These are phyloP conservation scores for Aleiodes leptofemur DNA, from an alignment of 2,888 invertebrate species.

Conservation along the genomic window DNA sequence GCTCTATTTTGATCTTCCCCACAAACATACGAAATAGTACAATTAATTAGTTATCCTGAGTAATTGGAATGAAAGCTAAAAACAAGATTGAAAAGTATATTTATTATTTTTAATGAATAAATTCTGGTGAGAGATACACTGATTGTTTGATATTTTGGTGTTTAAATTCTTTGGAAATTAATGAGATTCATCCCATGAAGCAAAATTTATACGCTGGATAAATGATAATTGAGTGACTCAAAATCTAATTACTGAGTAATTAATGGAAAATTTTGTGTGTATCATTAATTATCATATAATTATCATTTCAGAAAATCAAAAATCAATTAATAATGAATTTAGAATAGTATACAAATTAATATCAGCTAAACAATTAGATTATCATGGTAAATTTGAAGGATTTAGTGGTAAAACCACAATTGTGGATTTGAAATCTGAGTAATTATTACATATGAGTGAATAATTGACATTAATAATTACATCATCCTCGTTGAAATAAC, in stretches of 20 bases:
- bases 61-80: too few species aligned
- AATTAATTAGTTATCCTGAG: too few species aligned
- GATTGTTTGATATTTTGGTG: too few species aligned
- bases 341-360: not conserved
- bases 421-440: conserved; percentile 5
- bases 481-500: not conserved
- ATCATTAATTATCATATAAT: conserved; percentile 14
- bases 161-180: too few species aligned
- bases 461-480: not conserved
- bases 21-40: too few species aligned
- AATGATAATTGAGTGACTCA: conserved; percentile 1
- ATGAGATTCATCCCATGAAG: too few species aligned
- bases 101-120: too few species aligned
- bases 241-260: not conserved
- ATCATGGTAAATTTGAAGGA: not conserved
- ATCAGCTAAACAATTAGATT: not conserved
- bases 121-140: too few species aligned
- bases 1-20: too few species aligned
- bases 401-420: not conserved
- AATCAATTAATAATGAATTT: not conserved
- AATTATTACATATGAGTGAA: not conserved
- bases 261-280: conserved; percentile 6
- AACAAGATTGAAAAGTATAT: too few species aligned
- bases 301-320: not conserved
- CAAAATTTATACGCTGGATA: not conserved